Base-by-base conservation (phyloP, 1,140 invertebrate genomes). In the Stenopsyche tienmushanensis region DNA sequence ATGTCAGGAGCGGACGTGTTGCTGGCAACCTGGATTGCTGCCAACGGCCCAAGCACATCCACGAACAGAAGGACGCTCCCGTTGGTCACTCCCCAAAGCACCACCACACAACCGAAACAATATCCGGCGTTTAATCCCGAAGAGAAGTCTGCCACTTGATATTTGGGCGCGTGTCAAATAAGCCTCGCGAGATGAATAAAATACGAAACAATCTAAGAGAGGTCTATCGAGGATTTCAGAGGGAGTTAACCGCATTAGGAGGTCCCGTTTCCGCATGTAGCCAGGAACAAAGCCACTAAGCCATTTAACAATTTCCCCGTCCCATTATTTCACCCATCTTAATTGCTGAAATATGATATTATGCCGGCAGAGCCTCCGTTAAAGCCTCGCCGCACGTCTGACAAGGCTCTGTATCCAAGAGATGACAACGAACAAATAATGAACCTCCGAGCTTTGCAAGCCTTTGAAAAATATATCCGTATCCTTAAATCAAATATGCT, bases 341-440 rank as follows among this genome's bases (percentile, higher is more conserved):
- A 62, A 62, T 62, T 62, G 60, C 60, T 52, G 60, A 62, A 62
- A 62, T 62, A 44, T 25, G 60, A 62, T 62, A 62, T 62, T 62
- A 18, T 29, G 44, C 23, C 23, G 21, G 15, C 9, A 21, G 42
- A 42, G 10, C 13, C 25, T 54, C 26, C 18, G 21, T 18, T n/a
- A 54, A 54, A n/a, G n/a, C 25, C 18, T 18, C 23, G 23, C 9
- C 1, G 25, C n/a, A 8, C 21, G 3, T 3, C 13, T 8, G 5
- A 54, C 20, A 54, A 3, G 20, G 21, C 52, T 26, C 1, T 2
- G 21, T 15, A 50, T n/a, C n/a, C n/a, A 34, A 34, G 29, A 34
- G 5, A 13, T 5, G 13, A 34, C 29, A 34, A 34, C 5, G 29
- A 13, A 13, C 5, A 13, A 34, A 5, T 34, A 34, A 34, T 13